Evolutionary conservation across 2,113 vertebrate species (phyloP).

Genomic region (Felis catus): F.catus_Fca126_mat1.0 CM031426.1:60885501-60886000

Average conservation of each 20-base stretch:
- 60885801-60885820: neutral
- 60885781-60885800: neutral
- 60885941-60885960: accelerated
- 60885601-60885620: neutral
- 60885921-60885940: accelerated
- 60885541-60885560: neutral
- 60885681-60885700: neutral
- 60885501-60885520: neutral
- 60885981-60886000: accelerated
- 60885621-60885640: neutral
- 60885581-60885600: neutral
- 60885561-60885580: neutral
- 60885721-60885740: accelerated
- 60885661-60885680: neutral
- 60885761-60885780: neutral
- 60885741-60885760: neutral
- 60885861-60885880: neutral
- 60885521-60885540: accelerated
- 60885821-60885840: neutral
- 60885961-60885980: neutral
- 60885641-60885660: accelerated
- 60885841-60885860: neutral
- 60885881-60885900: neutral
- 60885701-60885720: neutral
- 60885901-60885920: neutral